A percentile compares a stretch with the other conserved stretches of the same genome.
These are phyloP conservation scores for Xylocampa areola DNA, from an alignment of 2,888 invertebrate genomes.

Conservation along the genomic window DNA sequence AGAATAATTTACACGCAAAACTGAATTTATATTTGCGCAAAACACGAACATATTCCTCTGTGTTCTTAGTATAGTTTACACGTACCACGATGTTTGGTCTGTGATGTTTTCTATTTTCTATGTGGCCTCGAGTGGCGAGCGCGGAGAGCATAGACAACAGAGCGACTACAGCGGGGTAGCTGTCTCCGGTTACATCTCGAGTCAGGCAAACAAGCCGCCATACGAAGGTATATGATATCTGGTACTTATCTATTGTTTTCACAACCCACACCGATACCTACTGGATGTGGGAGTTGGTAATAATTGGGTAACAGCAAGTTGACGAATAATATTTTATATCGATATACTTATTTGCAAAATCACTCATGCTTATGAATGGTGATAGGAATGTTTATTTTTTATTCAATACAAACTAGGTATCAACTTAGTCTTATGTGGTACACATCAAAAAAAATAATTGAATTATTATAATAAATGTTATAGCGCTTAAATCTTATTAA, in stretches of 20 bases:
- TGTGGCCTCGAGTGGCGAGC: conserved; percentile 59
- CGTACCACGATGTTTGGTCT: conserved; percentile 47
- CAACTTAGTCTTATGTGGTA: too few relatives aligned
- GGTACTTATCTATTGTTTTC: conserved; percentile 57
- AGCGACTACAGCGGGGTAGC: conserved; percentile 72
- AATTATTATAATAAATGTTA: too few relatives aligned
- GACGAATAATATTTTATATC: not conserved
- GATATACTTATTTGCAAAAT: too few relatives aligned
- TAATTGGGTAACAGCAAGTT: not conserved
- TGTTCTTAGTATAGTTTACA: conserved; percentile 50
- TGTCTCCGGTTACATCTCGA: conserved; percentile 76
- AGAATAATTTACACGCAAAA: conserved; percentile 44
- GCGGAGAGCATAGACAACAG: conserved; percentile 77
- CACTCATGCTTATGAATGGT: too few relatives aligned
- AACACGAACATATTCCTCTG: conserved; percentile 41
- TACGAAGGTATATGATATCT: conserved; percentile 55
- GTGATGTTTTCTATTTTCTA: conserved; percentile 56
- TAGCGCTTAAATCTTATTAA: too few relatives aligned
- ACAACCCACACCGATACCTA: conserved; percentile 49
- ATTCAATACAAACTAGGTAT: too few relatives aligned
- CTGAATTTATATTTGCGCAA: conserved; percentile 40
- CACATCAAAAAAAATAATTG: too few relatives aligned
- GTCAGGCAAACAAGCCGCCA: conserved; percentile 60
- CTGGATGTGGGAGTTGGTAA: conserved; percentile 1
- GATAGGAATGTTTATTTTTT: too few relatives aligned